Evolutionary conservation across 2,113 vertebrate species (phyloP).

Genomic region (Myrmophylax atrothorax): DNA sequence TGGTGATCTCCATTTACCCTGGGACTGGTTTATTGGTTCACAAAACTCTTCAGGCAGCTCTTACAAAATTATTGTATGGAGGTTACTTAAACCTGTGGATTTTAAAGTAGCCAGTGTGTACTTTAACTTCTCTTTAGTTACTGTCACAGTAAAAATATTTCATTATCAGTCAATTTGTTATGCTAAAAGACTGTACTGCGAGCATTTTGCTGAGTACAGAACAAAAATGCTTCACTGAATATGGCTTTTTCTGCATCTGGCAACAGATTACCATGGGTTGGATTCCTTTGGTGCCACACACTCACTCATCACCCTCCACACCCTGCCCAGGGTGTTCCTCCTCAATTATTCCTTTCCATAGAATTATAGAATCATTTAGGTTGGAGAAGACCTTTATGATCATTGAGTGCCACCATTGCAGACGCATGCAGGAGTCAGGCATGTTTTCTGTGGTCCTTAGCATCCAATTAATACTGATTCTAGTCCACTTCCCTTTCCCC

Average conservation of each 20-base stretch:
- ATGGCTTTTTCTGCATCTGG: background rate
- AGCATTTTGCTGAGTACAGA: background rate
- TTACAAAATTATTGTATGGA: background rate
- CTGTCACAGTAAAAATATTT: background rate
- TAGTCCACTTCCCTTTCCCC: background rate
- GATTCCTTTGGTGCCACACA: background rate
- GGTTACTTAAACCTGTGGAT: background rate
- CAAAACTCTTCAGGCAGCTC: background rate
- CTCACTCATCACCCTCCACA: background rate
- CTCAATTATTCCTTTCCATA: background rate
- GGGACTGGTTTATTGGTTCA: background rate
- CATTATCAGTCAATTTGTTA: background rate
- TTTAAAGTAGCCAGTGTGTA: background rate
- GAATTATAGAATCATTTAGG: background rate
- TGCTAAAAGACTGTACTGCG: fast-evolving
- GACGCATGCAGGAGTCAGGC: background rate
- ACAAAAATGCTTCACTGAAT: background rate
- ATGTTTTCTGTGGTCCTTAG: background rate
- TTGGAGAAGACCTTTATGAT: background rate
- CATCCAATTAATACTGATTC: background rate
- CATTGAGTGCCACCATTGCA: background rate
- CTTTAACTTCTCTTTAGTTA: background rate
- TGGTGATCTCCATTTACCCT: background rate
- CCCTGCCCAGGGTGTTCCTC: background rate
- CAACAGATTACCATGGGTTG: background rate